Percentiles rank a stretch among this genome's conserved stretches.
Evolutionary conservation across 2,113 vertebrate species (phyloP).

Genomic region (Leptobrachium leishanense): DNA sequence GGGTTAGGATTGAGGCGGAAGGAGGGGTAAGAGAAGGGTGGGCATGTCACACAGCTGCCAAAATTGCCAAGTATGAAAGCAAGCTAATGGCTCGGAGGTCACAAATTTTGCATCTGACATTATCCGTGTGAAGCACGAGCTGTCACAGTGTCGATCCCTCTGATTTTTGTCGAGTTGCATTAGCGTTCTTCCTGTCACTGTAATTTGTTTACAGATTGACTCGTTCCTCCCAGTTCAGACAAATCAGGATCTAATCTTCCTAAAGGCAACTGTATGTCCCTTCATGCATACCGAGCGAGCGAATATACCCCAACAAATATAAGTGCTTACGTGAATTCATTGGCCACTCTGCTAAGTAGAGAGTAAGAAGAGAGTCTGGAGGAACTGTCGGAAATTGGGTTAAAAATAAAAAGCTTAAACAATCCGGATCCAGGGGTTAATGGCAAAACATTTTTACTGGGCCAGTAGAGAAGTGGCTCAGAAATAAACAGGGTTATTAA

Average conservation of each 20-base stretch:
- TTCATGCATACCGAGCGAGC: neutral
- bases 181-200: neutral
- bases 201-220: slow-evolving; percentile 45
- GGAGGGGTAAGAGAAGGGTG: neutral
- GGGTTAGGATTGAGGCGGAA: neutral
- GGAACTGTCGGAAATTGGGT: too few relatives aligned
- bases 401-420: too few relatives aligned
- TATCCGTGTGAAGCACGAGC: slow-evolving; percentile 30
- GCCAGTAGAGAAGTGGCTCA: too few relatives aligned
- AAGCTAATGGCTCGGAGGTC: slow-evolving; percentile 13
- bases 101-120: slow-evolving; percentile 23
- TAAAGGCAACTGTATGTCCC: neutral
- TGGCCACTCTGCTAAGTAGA: too few relatives aligned
- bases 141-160: slow-evolving; percentile 7
- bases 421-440: too few relatives aligned
- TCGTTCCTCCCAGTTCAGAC: neutral
- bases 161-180: slow-evolving; percentile 39
- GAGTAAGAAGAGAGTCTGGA: too few relatives aligned
- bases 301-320: neutral
- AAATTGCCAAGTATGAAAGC: slow-evolving; percentile 20
- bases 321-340: too few relatives aligned
- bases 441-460: too few relatives aligned
- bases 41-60: slow-evolving; percentile 38
- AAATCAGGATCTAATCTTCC: slow-evolving; percentile 3
- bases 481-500: too few relatives aligned